Evolutionary conservation across 2,797 vertebrate species (phyloP).

Genomic region (Paguma larvata): DNA sequence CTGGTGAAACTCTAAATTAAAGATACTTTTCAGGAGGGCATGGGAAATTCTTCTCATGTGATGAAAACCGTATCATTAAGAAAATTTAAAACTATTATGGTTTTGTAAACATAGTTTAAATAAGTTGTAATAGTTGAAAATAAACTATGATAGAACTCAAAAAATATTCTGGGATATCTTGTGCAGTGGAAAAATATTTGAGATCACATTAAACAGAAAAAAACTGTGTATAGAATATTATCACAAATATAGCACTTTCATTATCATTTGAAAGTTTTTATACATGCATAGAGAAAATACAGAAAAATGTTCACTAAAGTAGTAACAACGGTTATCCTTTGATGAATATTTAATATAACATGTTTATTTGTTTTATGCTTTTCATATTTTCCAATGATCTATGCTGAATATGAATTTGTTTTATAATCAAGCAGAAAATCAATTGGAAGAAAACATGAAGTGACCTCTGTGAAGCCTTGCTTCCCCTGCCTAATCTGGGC

Average conservation of each 20-base stretch:
- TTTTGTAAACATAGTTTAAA: neutral
- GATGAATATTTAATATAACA: neutral
- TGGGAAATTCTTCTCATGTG: neutral
- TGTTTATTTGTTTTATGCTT: neutral
- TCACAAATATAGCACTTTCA: neutral
- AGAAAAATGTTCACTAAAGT: neutral
- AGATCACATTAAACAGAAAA: neutral
- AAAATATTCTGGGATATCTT: neutral
- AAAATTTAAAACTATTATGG: neutral
- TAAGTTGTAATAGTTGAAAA: conserved; percentile 15
- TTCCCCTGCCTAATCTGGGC: neutral
- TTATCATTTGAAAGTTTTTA: neutral
- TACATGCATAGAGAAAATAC: neutral
- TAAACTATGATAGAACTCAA: neutral
- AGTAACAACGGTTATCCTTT: neutral
- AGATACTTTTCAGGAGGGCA: neutral
- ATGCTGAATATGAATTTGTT: neutral
- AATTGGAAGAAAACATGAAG: neutral
- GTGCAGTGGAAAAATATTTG: neutral
- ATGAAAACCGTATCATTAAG: conserved; percentile 10
- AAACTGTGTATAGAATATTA: neutral
- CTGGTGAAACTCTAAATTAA: neutral
- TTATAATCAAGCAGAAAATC: conserved; percentile 18
- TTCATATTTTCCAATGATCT: neutral
- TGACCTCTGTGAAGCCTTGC: neutral